Evolutionary conservation across 2,888 invertebrate species (phyloP).

Genomic region (Zonitis immaculata): DNA sequence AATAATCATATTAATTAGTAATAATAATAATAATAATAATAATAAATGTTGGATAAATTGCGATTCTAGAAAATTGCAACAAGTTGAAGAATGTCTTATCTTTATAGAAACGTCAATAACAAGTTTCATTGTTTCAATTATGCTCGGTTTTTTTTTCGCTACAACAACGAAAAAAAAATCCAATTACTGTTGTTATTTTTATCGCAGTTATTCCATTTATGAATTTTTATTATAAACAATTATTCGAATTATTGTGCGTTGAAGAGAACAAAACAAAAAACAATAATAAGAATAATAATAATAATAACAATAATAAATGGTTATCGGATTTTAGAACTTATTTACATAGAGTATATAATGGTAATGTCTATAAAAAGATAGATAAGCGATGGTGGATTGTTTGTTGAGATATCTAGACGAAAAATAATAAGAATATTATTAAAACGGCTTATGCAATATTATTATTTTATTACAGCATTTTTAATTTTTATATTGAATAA

Average conservation of each 20-base stretch:
- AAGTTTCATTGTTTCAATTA: no score
- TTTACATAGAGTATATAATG: not conserved
- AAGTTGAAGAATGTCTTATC: no score
- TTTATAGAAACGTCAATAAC: not conserved
- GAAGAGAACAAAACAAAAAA: no score
- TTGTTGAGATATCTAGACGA: not conserved
- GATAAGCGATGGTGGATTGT: not conserved
- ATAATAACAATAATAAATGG: not conserved
- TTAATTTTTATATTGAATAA: no score
- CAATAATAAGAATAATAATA: not conserved
- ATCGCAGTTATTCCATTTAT: not conserved
- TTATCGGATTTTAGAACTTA: not conserved
- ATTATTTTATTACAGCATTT: not conserved
- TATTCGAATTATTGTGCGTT: not conserved
- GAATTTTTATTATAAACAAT: not conserved
- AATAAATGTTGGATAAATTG: no score
- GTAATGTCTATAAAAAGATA: not conserved
- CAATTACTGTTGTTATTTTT: not conserved
- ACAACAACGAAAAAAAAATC: no score
- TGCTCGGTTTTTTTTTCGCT: no score
- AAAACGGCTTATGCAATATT: conserved; percentile 2
- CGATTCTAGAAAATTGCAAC: not conserved
- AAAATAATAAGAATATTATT: conserved; percentile 1
- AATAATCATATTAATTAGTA: not conserved
- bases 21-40: no score